Conservation (phyloP, 2,113 vertebrate species). For the Cairina moschata region DNA sequence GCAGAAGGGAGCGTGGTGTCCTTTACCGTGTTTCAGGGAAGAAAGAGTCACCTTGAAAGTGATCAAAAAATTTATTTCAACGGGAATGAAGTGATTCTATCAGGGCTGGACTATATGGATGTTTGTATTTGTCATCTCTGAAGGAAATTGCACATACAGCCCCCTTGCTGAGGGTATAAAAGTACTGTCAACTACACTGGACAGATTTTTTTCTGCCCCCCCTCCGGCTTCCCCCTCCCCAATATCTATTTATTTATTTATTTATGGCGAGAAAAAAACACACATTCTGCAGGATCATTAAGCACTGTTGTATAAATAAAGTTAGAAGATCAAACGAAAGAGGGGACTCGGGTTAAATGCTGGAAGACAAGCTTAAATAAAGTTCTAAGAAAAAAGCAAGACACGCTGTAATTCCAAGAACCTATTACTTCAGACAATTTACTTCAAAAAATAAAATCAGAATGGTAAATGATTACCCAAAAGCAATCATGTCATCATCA, state of each 20-base stretch:
- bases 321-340: conserved; percentile 86
- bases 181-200: conserved; percentile 80
- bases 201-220: conserved; percentile 44
- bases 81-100: conserved; percentile 75
- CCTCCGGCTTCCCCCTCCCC: neutral
- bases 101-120: conserved; percentile 73
- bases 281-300: conserved; percentile 83
- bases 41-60: conserved; percentile 80
- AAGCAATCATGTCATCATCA: conserved; percentile 99
- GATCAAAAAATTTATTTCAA: conserved; percentile 78
- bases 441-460: conserved; percentile 93
- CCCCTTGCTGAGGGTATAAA: conserved; percentile 84
- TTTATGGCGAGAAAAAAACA: conserved; percentile 22
- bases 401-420: conserved; percentile 90
- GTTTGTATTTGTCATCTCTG: conserved; percentile 82
- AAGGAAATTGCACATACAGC: conserved; percentile 80
- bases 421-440: conserved; percentile 96
- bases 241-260: conserved; percentile 11
- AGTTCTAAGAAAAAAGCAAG: conserved; percentile 87
- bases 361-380: conserved; percentile 89
- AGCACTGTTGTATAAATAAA: conserved; percentile 91
- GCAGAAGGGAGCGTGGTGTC: conserved; percentile 43
- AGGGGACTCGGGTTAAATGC: conserved; percentile 87
- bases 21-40: conserved; percentile 61
- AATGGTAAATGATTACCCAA: conserved; percentile 99